Base-by-base conservation (phyloP, 1,140 invertebrate species). In the Lutraria rhynchaena region DNA sequence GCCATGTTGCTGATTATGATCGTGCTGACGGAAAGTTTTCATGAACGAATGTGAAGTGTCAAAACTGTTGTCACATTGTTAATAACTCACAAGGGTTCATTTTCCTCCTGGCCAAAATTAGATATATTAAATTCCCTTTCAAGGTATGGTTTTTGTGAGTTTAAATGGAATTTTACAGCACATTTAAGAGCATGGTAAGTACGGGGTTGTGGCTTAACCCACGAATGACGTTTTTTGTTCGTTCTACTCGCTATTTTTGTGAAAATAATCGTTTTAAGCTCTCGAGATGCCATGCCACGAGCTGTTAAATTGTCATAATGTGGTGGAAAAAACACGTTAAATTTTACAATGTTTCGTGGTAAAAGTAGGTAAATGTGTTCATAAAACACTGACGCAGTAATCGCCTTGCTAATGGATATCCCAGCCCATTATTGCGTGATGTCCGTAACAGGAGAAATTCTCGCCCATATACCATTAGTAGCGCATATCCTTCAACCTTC, bases 11-110 rank as follows among this genome's bases (percentile, higher is more conserved):
- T 55, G 74, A 77, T 77, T 70, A 53, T 41, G 70, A 80, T 80
- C 76, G 60, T 63, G 76, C 55, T 70, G 76, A 80, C 67, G 63
- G 76, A 70, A 55, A 51, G 44, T 57, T 60, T 78, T 80, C 49
- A 41, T 46, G 35, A 80, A 80, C 76, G 57, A 70, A 80, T 80
- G 76, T 60, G 63, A 80, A 69, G 67, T 80, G 76, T 80, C 76
- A 80, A 55, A 55, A 27, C 31, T 19, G n/a, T 70, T 80, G 63
- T 80, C 76, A 80, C 31, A 80, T 55, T 70, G 46, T 80, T 80
- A 80, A 80, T 80, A 80, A 70, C 53, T 7, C 35, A 31, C 1
- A 60, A 60, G 22, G 73, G 73, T 49, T 75, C 44, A 60, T 75
- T 75, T 75, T 44, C 9, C 27, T 51, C 31, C 37, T 13, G 24